Percentiles rank a stretch among this genome's conserved stretches.
phyloP scores from a whole-genome alignment of 2,113 vertebrate species.

The Gulo gulo region DNA sequence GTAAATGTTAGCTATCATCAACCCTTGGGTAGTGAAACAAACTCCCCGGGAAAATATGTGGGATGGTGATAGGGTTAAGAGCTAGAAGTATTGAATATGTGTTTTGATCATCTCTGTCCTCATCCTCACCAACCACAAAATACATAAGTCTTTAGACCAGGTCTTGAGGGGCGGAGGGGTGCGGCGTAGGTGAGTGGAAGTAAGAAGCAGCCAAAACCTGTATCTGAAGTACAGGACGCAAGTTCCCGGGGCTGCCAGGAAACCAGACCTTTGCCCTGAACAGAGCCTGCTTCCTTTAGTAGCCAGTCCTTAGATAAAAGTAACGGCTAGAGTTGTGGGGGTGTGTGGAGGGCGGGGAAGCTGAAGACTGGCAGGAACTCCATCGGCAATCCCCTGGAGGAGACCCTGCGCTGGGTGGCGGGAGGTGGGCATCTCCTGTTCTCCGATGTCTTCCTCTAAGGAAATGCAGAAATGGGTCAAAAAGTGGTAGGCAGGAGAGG shows the following conservation, averaged over 20 bases:
- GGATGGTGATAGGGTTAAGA: background rate
- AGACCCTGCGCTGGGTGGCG: background rate
- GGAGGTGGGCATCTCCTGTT: background rate
- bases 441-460: background rate
- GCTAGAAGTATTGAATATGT: background rate
- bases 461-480: background rate
- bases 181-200: background rate
- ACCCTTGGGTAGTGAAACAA: background rate
- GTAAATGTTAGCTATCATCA: background rate
- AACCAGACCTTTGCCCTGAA: background rate
- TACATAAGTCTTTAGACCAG: background rate
- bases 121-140: constrained; percentile 12
- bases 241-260: background rate
- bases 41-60: background rate
- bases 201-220: background rate
- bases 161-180: background rate
- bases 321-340: background rate
- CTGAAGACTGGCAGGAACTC: background rate
- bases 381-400: background rate
- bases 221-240: background rate
- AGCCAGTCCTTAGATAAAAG: background rate
- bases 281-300: background rate
- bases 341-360: background rate
- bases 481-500: background rate
- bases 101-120: constrained; percentile 27